phyloP scores from a whole-genome alignment of 64 coral and sea anemone species.

The Stichodactyla helianthus region DNA sequence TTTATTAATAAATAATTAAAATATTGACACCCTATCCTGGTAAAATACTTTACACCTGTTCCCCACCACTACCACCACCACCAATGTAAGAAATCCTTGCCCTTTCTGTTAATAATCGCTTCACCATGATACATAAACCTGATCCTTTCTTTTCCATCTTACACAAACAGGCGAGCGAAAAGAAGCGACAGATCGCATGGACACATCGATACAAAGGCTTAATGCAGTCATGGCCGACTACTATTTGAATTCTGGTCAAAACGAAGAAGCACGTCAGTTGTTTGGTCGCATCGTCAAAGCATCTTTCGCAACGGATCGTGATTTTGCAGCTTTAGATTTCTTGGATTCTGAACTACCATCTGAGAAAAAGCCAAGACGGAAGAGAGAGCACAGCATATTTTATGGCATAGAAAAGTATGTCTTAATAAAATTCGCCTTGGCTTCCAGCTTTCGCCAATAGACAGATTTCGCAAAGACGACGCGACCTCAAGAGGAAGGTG shows the following conservation, averaged over 20 bases:
- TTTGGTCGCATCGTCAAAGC: constrained; percentile 65
- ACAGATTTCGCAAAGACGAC: no score
- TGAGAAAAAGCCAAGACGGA: constrained; percentile 36
- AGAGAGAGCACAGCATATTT: constrained; percentile 59
- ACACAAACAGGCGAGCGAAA: constrained; percentile 42
- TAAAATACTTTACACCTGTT: no score
- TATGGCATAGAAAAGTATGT: constrained; percentile 73
- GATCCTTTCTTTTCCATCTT: not conserved
- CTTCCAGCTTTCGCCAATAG: not conserved
- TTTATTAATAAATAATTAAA: no score
- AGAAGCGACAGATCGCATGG: constrained; percentile 63
- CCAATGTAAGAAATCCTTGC: no score
- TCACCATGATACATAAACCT: no score
- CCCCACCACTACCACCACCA: no score
- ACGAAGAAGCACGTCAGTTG: constrained; percentile 65
- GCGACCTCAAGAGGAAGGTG: no score
- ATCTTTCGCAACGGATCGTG: constrained; percentile 62
- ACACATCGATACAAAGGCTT: constrained; percentile 53
- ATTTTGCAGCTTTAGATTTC: constrained; percentile 81
- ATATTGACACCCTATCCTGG: no score
- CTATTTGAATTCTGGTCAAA: constrained; percentile 78
- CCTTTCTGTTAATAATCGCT: no score
- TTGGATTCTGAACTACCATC: constrained; percentile 62
- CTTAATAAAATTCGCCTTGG: not conserved
- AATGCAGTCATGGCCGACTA: constrained; percentile 83